Conservation (phyloP, 2,888 invertebrate genomes). For the Tortrix viridana region DNA sequence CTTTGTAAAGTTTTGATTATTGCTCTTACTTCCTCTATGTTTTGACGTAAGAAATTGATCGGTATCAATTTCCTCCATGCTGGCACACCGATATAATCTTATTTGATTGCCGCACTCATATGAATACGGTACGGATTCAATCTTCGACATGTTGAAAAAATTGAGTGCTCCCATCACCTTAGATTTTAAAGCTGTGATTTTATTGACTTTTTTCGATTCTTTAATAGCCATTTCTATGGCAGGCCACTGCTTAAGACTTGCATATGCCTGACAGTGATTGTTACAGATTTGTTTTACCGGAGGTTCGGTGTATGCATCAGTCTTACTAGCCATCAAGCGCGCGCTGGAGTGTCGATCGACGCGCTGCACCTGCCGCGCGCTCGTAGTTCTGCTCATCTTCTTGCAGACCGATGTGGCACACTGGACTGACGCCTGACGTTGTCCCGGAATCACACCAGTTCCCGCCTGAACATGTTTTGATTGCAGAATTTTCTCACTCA, state of each 20-base stretch:
- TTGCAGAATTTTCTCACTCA: slow-evolving; percentile 32
- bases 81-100: slow-evolving; percentile 54
- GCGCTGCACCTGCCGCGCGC: slow-evolving; percentile 42
- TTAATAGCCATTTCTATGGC: slow-evolving; percentile 29
- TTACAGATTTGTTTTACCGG: slow-evolving; percentile 50
- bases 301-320: slow-evolving; percentile 52
- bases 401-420: slow-evolving; percentile 41
- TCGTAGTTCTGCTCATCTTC: slow-evolving; percentile 53
- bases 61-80: slow-evolving; percentile 42
- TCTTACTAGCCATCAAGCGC: slow-evolving; percentile 40
- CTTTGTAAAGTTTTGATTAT: not conserved
- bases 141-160: slow-evolving; percentile 58
- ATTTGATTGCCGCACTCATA: slow-evolving; percentile 42
- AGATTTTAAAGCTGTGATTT: slow-evolving; percentile 45
- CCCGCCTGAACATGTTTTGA: slow-evolving; percentile 55
- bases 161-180: slow-evolving; percentile 47
- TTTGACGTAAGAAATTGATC: slow-evolving; percentile 26
- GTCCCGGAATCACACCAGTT: slow-evolving; percentile 39
- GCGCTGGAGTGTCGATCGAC: slow-evolving; percentile 50
- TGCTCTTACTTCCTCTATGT: not conserved
- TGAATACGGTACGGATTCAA: slow-evolving; percentile 55
- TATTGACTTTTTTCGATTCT: slow-evolving; percentile 29
- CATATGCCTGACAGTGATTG: slow-evolving; percentile 54
- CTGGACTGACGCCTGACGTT: slow-evolving; percentile 52
- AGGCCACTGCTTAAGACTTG: slow-evolving; percentile 52